phyloP scores from a whole-genome alignment of 2,113 vertebrate species.

The Tinamus guttatus region DNA sequence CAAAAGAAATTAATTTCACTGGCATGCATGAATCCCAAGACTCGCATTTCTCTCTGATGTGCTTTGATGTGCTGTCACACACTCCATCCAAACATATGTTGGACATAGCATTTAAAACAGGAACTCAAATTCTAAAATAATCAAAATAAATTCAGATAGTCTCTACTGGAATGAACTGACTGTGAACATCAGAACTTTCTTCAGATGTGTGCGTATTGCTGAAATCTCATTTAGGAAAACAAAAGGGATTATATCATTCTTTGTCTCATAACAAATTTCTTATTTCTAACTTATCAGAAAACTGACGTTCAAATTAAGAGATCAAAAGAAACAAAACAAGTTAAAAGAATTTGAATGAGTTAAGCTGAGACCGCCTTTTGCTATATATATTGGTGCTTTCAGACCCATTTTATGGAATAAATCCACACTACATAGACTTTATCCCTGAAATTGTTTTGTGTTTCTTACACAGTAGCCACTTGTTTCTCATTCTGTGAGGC shows the following conservation, averaged over 20 bases:
- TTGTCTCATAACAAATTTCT: not conserved
- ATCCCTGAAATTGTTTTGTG: not conserved
- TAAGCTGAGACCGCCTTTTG: not conserved
- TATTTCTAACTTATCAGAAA: conserved; percentile 14
- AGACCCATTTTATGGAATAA: not conserved
- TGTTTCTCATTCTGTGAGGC: not conserved
- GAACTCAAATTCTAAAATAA: not conserved
- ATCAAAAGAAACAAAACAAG: not conserved
- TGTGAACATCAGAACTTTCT: not conserved
- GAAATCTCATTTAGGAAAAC: not conserved
- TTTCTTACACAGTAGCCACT: not conserved
- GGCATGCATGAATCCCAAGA: not conserved
- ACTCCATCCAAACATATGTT: not conserved
- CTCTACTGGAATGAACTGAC: not conserved
- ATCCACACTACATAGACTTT: not conserved
- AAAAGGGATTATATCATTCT: not conserved
- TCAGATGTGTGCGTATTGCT: not conserved
- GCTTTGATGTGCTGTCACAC: not conserved
- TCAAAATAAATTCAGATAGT: not conserved
- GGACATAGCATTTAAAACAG: not conserved
- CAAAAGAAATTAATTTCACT: not conserved
- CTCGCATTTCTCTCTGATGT: not conserved
- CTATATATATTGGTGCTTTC: not conserved
- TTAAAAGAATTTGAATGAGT: not conserved
- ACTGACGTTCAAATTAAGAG: not conserved